Evolutionary conservation across 2,113 vertebrate genomes (phyloP).

Genomic region (Brachyistius frenatus): DNA sequence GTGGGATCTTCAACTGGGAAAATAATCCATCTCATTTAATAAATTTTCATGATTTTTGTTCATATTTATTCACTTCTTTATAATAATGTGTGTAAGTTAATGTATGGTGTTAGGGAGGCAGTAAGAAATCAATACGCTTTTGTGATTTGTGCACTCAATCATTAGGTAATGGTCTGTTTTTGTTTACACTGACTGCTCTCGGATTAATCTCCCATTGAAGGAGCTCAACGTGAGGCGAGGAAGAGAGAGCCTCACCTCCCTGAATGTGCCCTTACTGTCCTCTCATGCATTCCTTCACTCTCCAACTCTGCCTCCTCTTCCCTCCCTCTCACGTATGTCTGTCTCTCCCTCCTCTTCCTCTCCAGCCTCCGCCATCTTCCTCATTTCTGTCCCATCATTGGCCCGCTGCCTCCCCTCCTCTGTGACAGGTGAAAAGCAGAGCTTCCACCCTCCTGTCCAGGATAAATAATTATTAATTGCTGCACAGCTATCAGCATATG

Average conservation of each 20-base stretch:
- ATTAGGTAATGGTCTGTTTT: neutral
- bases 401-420: slow-evolving; percentile 38
- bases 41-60: neutral
- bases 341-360: neutral
- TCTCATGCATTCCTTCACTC: slow-evolving; percentile 1
- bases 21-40: neutral
- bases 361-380: slow-evolving; percentile 11
- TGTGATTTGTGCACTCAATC: neutral
- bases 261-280: neutral
- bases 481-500: slow-evolving; percentile 70
- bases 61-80: too few relatives aligned
- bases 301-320: slow-evolving; percentile 5
- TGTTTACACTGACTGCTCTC: neutral
- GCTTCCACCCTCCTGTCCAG: slow-evolving; percentile 54
- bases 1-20: too few relatives aligned
- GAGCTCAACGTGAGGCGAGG: too few relatives aligned
- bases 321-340: neutral
- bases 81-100: too few relatives aligned
- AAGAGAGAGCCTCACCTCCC: too few relatives aligned
- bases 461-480: slow-evolving; percentile 81
- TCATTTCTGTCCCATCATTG: slow-evolving; percentile 15
- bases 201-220: neutral
- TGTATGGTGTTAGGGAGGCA: too few relatives aligned
- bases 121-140: neutral
- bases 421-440: slow-evolving; percentile 63